Evolutionary conservation across 2,888 invertebrate species (phyloP), one percentile per base, ranked within the genome.

Genomic region (Tenthredo distinguenda): DNA sequence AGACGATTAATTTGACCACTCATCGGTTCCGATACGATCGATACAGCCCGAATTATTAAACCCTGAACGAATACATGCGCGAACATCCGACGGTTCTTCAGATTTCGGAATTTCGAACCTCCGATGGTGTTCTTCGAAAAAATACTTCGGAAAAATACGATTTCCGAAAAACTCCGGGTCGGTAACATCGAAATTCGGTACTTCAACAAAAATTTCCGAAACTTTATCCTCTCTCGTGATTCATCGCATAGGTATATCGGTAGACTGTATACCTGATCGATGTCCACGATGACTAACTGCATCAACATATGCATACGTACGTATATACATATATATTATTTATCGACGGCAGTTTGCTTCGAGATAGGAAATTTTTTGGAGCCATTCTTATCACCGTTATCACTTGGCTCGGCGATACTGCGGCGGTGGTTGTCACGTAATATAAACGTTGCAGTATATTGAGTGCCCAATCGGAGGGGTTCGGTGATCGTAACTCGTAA

Each of bases 311-410:
- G 37, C 37, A 26, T 26, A 47, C 18, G 62, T 26, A 9, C 31
- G 12, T 26, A 7, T 62, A 62, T 62, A n/a, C 9, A n/a, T 12
- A 68, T 21, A 76, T 26, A 37, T 76, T 76, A 55, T 26, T 50
- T 55, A 77, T 77, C n/a, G 34, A 34, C 34, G 77, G 34, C 10
- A n/a, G 77, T 77, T 77, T 77, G 55, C 77, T 77, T 34, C 6
- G 47, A 77, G 77, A 77, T 77, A 77, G 3, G 77, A 50, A n/a
- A 77, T 43, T 72, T 77, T 77, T 55, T 34, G 31, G 77, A 77
- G 34, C 55, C 18, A 18, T 68, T 68, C 76, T 77, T 77, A 77
- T 77, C 50, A 21, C 34, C 55, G 50, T 77, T 77, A 77, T 77
- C 77, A 55, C 55, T 55, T 26, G 9, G n/a, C 50, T 31, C 55